These are phyloP conservation scores for Dasyornis broadbenti DNA, from an alignment of 2,113 vertebrate genomes.

Conservation along the genomic window DNA sequence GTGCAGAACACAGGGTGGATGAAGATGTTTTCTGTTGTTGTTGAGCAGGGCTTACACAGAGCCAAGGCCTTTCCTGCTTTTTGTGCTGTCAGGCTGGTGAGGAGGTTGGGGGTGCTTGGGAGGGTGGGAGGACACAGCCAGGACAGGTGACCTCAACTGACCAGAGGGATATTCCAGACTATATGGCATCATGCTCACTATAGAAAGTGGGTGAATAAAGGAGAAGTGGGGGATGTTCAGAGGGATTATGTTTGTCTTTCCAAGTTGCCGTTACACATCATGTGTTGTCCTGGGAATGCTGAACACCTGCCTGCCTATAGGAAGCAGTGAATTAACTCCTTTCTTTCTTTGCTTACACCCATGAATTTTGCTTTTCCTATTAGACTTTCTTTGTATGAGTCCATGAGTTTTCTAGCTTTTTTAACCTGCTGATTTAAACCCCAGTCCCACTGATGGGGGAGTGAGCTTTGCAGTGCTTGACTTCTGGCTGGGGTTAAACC, in stretches of 20 bases:
- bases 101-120: background rate
- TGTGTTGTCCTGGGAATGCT: background rate
- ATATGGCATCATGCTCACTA: background rate
- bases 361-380: background rate
- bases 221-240: background rate
- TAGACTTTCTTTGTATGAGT: background rate
- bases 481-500: background rate
- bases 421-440: background rate
- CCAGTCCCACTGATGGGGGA: rapidly evolving
- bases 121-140: background rate
- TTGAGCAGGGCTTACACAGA: background rate
- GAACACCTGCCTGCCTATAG: background rate
- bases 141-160: background rate
- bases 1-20: background rate
- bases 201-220: background rate
- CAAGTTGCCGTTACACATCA: background rate
- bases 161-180: background rate
- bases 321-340: background rate
- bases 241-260: background rate
- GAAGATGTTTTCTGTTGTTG: background rate
- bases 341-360: background rate
- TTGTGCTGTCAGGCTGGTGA: rapidly evolving
- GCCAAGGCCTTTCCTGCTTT: background rate
- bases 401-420: background rate
- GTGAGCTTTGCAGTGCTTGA: background rate